Percentiles rank a stretch among this genome's conserved stretches.
These are phyloP conservation scores for Orius insidiosus DNA, from an alignment of 1,140 invertebrate genomes.

Conservation along the genomic window DNA sequence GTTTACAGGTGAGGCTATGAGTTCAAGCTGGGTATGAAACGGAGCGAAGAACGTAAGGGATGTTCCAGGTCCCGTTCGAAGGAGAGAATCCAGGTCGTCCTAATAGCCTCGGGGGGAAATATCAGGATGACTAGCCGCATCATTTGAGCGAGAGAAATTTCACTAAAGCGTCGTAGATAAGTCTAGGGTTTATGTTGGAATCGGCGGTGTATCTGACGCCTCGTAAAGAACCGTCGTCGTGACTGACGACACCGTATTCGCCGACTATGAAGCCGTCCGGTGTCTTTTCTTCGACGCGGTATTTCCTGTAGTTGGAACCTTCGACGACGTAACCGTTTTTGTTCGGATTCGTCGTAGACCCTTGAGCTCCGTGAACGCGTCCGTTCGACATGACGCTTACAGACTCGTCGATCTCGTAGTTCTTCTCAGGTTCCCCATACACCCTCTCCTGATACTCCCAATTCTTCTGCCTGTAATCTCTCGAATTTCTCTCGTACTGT, in stretches of 20 bases:
- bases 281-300: slow-evolving; percentile 69
- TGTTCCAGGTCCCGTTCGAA: no score
- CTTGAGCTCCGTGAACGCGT: slow-evolving; percentile 47
- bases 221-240: slow-evolving; percentile 63
- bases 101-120: not conserved
- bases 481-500: not conserved
- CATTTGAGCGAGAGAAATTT: slow-evolving; percentile 61
- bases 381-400: slow-evolving; percentile 60
- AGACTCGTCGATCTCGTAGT: slow-evolving; percentile 65
- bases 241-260: slow-evolving; percentile 71
- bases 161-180: slow-evolving; percentile 74
- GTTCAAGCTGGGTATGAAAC: no score
- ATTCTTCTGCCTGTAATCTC: not conserved
- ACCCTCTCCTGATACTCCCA: slow-evolving; percentile 41
- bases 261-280: slow-evolving; percentile 76
- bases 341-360: slow-evolving; percentile 21
- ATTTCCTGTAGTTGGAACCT: slow-evolving; percentile 64
- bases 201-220: slow-evolving; percentile 76
- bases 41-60: no score
- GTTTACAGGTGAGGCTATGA: no score
- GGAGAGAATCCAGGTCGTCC: no score
- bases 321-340: slow-evolving; percentile 61
- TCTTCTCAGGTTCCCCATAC: slow-evolving; percentile 49
- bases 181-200: slow-evolving; percentile 62
- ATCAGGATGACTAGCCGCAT: not conserved